Conservation (phyloP, 2,113 vertebrate species). For the Notiomystis cincta region DNA sequence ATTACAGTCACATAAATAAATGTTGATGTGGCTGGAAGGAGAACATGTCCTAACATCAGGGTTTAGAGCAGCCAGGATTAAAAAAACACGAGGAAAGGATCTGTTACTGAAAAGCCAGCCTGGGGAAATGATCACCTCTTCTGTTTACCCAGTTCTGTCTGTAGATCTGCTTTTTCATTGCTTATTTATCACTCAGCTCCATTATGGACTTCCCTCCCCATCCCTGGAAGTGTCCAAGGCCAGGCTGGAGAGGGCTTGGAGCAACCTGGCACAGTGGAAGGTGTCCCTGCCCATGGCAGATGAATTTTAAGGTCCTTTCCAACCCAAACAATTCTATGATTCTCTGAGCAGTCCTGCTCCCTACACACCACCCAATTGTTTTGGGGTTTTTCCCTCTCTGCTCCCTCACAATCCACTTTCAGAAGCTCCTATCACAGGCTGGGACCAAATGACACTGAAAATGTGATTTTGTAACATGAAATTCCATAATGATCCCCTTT, state of each 20-base stretch:
- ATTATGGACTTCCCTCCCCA: not conserved
- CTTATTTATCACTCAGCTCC: not conserved
- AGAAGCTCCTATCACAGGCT: not conserved
- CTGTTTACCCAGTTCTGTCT: not conserved
- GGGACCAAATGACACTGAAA: not conserved
- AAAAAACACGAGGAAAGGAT: not conserved
- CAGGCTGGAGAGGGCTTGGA: rapidly evolving
- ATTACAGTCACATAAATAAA: not conserved
- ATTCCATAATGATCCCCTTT: not conserved
- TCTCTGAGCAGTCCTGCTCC: not conserved
- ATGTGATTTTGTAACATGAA: not conserved
- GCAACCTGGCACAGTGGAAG: not conserved
- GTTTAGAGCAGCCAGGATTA: not conserved
- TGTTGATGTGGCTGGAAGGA: not conserved
- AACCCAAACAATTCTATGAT: not conserved
- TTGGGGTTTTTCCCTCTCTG: not conserved
- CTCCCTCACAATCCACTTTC: not conserved
- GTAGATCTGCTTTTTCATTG: not conserved
- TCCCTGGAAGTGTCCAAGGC: not conserved
- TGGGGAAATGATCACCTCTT: not conserved
- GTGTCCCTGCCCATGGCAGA: not conserved
- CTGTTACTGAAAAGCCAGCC: not conserved
- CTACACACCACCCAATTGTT: not conserved
- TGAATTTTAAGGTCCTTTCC: not conserved
- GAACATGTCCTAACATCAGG: not conserved